Percentiles rank a stretch among this genome's conserved stretches.
These are phyloP conservation scores for Drosophila ficusphila DNA, from an alignment of 1,140 invertebrate species.

Conservation along the genomic window DNA sequence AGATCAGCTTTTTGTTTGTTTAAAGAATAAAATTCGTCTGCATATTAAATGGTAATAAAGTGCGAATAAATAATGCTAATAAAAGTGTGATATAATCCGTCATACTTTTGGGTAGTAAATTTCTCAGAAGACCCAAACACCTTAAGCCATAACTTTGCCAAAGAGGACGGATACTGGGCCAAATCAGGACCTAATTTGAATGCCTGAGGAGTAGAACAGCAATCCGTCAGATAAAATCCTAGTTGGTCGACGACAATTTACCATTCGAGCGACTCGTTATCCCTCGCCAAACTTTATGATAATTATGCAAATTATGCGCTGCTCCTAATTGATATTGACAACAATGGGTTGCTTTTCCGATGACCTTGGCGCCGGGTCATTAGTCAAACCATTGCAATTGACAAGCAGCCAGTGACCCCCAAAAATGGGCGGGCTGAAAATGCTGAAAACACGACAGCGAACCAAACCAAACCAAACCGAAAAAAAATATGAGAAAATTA, in stretches of 20 bases:
- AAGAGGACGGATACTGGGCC: slow-evolving; percentile 1
- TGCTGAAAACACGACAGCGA: slow-evolving; percentile 18
- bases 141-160: neutral
- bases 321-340: slow-evolving; percentile 72
- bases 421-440: slow-evolving; percentile 24
- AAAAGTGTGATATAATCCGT: too few relatives aligned
- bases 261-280: slow-evolving; percentile 55
- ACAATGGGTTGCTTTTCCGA: slow-evolving; percentile 46
- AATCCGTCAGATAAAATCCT: slow-evolving; percentile 42
- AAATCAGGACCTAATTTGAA: slow-evolving; percentile 28
- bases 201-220: slow-evolving; percentile 22
- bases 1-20: too few relatives aligned
- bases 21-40: too few relatives aligned
- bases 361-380: slow-evolving; percentile 73
- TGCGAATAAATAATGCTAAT: too few relatives aligned
- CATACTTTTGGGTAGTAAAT: too few relatives aligned
- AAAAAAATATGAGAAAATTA: slow-evolving; percentile 53
- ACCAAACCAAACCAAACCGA: too few relatives aligned
- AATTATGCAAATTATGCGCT: slow-evolving; percentile 72
- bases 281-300: slow-evolving; percentile 76
- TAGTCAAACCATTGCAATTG: slow-evolving; percentile 69
- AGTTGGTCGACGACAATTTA: slow-evolving; percentile 25
- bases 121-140: neutral
- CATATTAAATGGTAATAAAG: too few relatives aligned
- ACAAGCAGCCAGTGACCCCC: slow-evolving; percentile 37